phyloP scores from a whole-genome alignment of 2,113 vertebrate genomes.

The Cyphomyrus discorhynchus region DNA sequence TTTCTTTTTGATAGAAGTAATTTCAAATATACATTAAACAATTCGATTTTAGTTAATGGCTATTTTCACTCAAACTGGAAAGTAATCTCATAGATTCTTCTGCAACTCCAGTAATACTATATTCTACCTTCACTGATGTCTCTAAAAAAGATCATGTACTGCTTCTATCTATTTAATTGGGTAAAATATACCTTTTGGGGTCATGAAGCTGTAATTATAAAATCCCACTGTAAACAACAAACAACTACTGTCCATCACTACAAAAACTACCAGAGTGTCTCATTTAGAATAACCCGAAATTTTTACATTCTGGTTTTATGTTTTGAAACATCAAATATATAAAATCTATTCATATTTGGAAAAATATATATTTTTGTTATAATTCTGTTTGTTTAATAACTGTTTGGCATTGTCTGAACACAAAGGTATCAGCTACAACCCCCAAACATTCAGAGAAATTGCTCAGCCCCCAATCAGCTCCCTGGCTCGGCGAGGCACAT shows the following conservation, averaged over 20 bases:
- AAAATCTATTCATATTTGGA: neutral
- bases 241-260: neutral
- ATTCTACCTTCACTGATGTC: neutral
- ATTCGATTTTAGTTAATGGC: neutral
- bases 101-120: neutral
- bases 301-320: neutral
- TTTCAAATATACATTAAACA: neutral
- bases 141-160: neutral
- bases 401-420: neutral
- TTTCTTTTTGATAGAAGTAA: neutral
- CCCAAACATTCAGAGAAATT: neutral
- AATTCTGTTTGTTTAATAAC: neutral
- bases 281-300: neutral
- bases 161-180: neutral
- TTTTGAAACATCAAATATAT: neutral
- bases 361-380: neutral
- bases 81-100: neutral
- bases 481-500: neutral
- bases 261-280: neutral
- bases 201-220: neutral
- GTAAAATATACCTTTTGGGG: neutral
- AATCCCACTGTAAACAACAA: neutral
- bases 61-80: neutral
- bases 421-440: neutral
- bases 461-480: neutral